A percentile compares a stretch with the other conserved stretches of the same genome.
Conservation (phyloP, 2,797 vertebrate genomes). For the Borostomias antarcticus region DNA sequence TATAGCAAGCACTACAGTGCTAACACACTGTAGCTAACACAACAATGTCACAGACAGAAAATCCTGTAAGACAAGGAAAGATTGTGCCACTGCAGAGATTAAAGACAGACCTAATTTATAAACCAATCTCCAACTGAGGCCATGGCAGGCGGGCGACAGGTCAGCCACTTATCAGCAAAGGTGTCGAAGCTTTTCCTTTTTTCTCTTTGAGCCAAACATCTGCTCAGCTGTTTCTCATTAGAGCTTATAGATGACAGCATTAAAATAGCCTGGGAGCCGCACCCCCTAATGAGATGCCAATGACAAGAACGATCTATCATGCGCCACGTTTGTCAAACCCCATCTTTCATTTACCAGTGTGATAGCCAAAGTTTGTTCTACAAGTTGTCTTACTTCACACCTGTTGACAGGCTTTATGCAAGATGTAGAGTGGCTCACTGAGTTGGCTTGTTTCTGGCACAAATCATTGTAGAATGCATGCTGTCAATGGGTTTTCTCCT, state of each 20-base stretch:
- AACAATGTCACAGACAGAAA: not conserved
- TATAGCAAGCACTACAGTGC: not conserved
- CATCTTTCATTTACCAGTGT: conserved; percentile 49
- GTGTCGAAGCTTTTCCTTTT: conserved; percentile 26
- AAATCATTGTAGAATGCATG: not conserved
- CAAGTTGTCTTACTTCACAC: conserved; percentile 59
- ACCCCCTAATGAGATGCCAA: conserved; percentile 63
- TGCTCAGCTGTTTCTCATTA: conserved; percentile 64
- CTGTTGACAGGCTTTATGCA: conserved; percentile 54
- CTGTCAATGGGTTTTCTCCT: not conserved
- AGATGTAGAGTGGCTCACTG: conserved; percentile 39
- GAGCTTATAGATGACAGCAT: conserved; percentile 54
- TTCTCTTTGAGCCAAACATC: conserved; percentile 50
- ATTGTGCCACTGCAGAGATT: not conserved
- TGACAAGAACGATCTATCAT: conserved; percentile 61
- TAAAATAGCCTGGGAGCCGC: conserved; percentile 52
- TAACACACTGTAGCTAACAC: not conserved
- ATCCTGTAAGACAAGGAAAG: not conserved
- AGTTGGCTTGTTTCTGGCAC: conserved; percentile 47
- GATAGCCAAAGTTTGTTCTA: conserved; percentile 60
- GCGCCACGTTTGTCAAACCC: conserved; percentile 49
- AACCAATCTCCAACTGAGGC: not conserved
- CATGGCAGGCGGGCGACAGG: conserved; percentile 20
- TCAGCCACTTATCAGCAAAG: conserved; percentile 42
- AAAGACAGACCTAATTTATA: not conserved